Conservation (phyloP, 2,888 invertebrate species). For the Acrocyrtus sp. region DNA sequence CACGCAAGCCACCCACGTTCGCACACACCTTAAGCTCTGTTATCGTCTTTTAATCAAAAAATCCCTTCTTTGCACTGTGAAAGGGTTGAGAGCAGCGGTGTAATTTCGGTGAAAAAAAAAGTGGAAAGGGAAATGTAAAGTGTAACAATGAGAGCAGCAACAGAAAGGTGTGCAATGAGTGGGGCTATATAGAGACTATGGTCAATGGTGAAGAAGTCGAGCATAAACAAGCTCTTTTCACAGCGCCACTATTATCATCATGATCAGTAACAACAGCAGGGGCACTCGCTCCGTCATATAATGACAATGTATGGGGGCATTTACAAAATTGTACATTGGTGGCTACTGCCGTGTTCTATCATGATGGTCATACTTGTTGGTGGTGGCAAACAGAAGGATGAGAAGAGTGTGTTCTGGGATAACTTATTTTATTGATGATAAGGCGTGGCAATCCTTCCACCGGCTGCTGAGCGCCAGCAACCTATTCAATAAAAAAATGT, state of each 20-base stretch:
- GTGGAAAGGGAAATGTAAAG: background rate
- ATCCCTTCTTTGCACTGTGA: too few species aligned
- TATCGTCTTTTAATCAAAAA: background rate
- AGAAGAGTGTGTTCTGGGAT: slow-evolving; percentile 27
- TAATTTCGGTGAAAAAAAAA: slow-evolving; percentile 18
- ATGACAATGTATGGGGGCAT: slow-evolving; percentile 42
- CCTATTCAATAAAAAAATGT: background rate
- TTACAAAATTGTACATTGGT: background rate
- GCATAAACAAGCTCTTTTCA: slow-evolving; percentile 8
- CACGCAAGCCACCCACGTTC: background rate
- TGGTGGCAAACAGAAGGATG: slow-evolving; percentile 23
- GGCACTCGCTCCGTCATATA: slow-evolving; percentile 43
- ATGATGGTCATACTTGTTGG: slow-evolving; percentile 16
- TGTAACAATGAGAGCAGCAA: slow-evolving; percentile 43
- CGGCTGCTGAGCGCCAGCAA: slow-evolving; percentile 19
- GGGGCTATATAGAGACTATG: too few species aligned
- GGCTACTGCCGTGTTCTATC: background rate
- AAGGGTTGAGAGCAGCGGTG: too few species aligned
- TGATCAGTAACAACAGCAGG: slow-evolving; percentile 26
- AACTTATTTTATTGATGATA: slow-evolving; percentile 55
- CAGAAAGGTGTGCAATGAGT: background rate
- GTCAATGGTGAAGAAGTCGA: background rate
- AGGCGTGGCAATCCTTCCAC: slow-evolving; percentile 44
- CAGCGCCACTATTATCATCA: slow-evolving; percentile 32
- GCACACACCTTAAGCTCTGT: background rate